Conservation (phyloP, 2,113 vertebrate genomes). For the Prunella fulvescens region DNA sequence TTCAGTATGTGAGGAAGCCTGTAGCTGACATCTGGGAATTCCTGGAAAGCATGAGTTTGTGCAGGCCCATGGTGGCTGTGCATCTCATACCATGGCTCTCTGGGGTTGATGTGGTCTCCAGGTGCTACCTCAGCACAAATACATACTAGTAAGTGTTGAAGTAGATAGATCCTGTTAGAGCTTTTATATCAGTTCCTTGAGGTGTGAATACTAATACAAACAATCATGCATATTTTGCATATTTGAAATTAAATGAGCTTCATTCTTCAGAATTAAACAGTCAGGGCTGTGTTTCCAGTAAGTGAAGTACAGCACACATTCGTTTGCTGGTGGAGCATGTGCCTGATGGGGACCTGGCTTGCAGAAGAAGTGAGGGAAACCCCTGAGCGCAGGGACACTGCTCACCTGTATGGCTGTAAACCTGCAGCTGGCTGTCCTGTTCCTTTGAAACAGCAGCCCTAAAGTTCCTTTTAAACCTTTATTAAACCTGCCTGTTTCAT, state of each 20-base stretch:
- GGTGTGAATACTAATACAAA: neutral
- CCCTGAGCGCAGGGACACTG: accelerated
- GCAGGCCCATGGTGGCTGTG: neutral
- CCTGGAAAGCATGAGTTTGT: neutral
- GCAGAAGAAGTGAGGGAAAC: neutral
- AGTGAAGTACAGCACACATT: neutral
- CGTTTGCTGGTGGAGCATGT: neutral
- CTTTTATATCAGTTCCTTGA: neutral
- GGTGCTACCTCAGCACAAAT: neutral
- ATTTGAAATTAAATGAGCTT: neutral
- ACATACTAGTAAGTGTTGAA: neutral
- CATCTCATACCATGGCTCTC: neutral
- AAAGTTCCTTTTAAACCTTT: neutral
- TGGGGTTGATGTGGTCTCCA: neutral
- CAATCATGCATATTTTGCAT: neutral
- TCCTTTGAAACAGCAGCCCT: neutral
- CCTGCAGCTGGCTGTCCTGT: neutral
- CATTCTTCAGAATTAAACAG: neutral
- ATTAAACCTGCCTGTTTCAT: neutral
- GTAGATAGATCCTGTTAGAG: neutral
- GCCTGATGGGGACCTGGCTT: neutral
- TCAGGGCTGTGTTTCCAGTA: neutral
- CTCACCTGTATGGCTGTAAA: neutral
- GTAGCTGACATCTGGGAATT: neutral
- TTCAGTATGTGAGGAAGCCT: neutral